phyloP scores from a whole-genome alignment of 2,888 invertebrate genomes.

The Lasioglossum morio region DNA sequence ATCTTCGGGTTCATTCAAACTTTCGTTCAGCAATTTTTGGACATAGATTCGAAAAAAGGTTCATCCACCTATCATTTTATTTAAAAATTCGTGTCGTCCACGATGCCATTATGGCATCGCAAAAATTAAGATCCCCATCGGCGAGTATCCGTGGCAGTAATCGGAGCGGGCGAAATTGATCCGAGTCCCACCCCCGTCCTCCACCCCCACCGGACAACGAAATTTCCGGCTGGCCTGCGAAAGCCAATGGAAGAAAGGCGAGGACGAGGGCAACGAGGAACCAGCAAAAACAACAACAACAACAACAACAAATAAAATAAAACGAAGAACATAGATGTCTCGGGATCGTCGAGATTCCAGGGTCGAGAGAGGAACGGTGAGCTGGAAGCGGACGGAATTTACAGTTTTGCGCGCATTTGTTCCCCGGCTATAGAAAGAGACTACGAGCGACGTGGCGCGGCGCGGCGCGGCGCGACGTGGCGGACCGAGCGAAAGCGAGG shows the following conservation, averaged over 20 bases:
- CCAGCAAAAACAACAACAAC: not conserved
- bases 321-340: slow-evolving; percentile 14
- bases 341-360: slow-evolving; percentile 40
- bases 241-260: not conserved
- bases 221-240: slow-evolving; percentile 7
- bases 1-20: too few species aligned
- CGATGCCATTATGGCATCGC: not conserved
- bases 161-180: not conserved
- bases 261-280: not conserved
- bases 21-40: too few species aligned
- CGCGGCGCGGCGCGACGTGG: slow-evolving; percentile 19
- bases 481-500: slow-evolving; percentile 28
- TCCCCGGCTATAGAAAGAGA: slow-evolving; percentile 40
- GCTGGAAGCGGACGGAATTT: slow-evolving; percentile 47
- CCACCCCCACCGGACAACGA: not conserved
- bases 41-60: not conserved
- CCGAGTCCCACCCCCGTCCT: not conserved
- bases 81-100: not conserved
- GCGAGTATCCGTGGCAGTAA: not conserved
- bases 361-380: slow-evolving; percentile 8
- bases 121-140: not conserved
- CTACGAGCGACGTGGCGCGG: slow-evolving; percentile 18
- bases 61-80: not conserved
- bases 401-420: slow-evolving; percentile 56
- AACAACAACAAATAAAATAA: not conserved